A percentile compares a stretch with the other conserved stretches of the same genome.
phyloP scores from a whole-genome alignment of 2,797 vertebrate genomes.

The Sebastes ruberrimus region DNA sequence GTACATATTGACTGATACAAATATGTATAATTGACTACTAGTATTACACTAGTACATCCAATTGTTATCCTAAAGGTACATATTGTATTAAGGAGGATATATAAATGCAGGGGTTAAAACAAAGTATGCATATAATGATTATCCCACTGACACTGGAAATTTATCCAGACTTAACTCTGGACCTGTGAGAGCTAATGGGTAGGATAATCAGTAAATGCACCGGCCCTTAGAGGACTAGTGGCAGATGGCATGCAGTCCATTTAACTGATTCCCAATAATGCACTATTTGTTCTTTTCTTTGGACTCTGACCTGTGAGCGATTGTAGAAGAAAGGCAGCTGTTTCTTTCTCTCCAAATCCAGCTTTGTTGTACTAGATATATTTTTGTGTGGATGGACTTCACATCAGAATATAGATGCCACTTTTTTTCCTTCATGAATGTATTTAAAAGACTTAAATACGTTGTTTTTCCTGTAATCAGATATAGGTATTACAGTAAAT shows the following conservation, averaged over 20 bases:
- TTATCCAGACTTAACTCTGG: conserved; percentile 39
- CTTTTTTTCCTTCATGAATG: background rate
- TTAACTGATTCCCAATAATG: conserved; percentile 31
- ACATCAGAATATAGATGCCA: background rate
- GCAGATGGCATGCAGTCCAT: background rate
- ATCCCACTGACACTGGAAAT: conserved; percentile 1
- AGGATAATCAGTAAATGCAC: conserved; percentile 28
- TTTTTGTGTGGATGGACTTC: background rate
- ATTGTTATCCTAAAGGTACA: background rate
- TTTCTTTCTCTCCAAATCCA: conserved; percentile 4
- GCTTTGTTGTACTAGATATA: background rate
- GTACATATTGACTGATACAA: background rate
- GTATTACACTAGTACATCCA: background rate
- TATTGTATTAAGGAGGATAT: background rate
- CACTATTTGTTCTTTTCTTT: conserved; percentile 3
- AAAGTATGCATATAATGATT: conserved; percentile 4
- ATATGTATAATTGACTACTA: background rate
- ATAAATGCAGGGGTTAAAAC: background rate
- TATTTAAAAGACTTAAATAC: background rate
- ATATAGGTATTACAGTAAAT: background rate
- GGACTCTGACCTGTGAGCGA: conserved; percentile 19
- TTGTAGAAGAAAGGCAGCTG: background rate
- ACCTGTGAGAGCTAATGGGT: conserved; percentile 18
- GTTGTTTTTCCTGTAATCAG: background rate
- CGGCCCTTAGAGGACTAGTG: background rate